phyloP scores from a whole-genome alignment of 2,797 vertebrate species.

The Menidia menidia region DNA sequence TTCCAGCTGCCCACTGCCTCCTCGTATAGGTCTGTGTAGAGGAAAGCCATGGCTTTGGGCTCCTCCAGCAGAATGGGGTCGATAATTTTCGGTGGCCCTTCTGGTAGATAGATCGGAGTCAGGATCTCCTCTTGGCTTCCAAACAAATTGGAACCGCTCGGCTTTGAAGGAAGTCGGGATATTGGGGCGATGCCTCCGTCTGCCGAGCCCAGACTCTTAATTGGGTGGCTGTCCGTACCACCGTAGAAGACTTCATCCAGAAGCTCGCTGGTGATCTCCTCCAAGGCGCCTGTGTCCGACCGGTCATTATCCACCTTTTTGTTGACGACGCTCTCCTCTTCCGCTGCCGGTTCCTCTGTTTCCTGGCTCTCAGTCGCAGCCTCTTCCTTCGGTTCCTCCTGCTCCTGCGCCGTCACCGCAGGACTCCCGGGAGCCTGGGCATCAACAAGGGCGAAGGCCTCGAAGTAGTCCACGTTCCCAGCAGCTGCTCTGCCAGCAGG shows the following conservation, averaged over 20 bases:
- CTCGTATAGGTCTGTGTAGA: constrained; percentile 92
- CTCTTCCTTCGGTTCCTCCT: constrained; percentile 39
- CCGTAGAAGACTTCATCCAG: constrained; percentile 92
- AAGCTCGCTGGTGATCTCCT: constrained; percentile 80
- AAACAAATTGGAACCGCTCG: constrained; percentile 86
- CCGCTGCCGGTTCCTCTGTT: background rate
- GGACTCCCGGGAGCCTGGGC: constrained; percentile 77
- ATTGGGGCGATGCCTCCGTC: constrained; percentile 35
- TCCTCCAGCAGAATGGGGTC: constrained; percentile 90
- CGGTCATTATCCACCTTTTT: constrained; percentile 42
- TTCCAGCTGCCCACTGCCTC: constrained; percentile 83
- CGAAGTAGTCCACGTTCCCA: constrained; percentile 90
- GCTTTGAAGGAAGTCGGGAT: constrained; percentile 70
- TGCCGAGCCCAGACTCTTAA: constrained; percentile 46
- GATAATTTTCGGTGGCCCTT: constrained; percentile 85
- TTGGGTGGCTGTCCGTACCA: constrained; percentile 42
- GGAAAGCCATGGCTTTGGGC: constrained; percentile 90
- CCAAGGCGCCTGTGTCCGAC: constrained; percentile 63
- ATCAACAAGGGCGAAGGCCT: constrained; percentile 89
- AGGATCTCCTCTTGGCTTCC: constrained; percentile 87
- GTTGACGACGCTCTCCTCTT: background rate
- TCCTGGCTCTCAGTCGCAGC: constrained; percentile 13
- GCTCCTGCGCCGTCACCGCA: constrained; percentile 62
- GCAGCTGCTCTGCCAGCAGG: constrained; percentile 46
- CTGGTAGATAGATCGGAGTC: constrained; percentile 87